Evolutionary conservation across 2,888 invertebrate species (phyloP).

Genomic region (Catocala fraxini): DNA sequence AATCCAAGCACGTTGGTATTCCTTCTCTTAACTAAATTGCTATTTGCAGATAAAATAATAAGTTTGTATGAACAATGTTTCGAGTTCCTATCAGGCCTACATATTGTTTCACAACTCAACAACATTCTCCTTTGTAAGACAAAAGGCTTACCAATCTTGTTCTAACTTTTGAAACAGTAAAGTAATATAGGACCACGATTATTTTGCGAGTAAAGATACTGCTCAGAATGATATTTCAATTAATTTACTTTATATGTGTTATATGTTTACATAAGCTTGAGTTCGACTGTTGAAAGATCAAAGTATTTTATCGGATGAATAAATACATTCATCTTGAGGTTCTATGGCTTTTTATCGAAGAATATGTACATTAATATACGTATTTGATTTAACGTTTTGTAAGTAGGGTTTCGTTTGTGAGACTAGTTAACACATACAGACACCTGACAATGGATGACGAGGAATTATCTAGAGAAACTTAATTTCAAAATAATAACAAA

Average conservation of each 20-base stretch:
- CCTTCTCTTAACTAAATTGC: slow-evolving; percentile 27
- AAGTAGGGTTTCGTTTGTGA: no score
- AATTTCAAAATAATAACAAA: no score
- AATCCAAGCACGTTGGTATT: slow-evolving; percentile 6
- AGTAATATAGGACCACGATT: neutral
- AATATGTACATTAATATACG: no score
- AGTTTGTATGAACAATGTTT: slow-evolving; percentile 32
- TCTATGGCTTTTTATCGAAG: no score
- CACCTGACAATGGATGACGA: no score
- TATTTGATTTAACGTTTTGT: no score
- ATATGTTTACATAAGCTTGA: neutral
- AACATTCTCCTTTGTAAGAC: slow-evolving; percentile 30
- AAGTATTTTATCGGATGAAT: no score
- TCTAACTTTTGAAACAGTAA: no score
- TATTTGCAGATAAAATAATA: slow-evolving; percentile 25
- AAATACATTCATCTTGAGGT: no score
- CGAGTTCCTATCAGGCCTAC: slow-evolving; percentile 30
- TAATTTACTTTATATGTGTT: neutral
- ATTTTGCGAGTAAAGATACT: slow-evolving; percentile 1
- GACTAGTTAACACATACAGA: no score
- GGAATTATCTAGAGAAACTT: no score
- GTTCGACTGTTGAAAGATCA: neutral
- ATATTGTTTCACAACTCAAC: slow-evolving; percentile 24
- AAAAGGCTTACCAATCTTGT: slow-evolving; percentile 23
- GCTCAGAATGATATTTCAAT: slow-evolving; percentile 4